Percentiles rank a stretch among this genome's conserved stretches.
These are phyloP conservation scores for Rhinopithecus roxellana DNA, from an alignment of 2,113 vertebrate species.

Conservation along the genomic window DNA sequence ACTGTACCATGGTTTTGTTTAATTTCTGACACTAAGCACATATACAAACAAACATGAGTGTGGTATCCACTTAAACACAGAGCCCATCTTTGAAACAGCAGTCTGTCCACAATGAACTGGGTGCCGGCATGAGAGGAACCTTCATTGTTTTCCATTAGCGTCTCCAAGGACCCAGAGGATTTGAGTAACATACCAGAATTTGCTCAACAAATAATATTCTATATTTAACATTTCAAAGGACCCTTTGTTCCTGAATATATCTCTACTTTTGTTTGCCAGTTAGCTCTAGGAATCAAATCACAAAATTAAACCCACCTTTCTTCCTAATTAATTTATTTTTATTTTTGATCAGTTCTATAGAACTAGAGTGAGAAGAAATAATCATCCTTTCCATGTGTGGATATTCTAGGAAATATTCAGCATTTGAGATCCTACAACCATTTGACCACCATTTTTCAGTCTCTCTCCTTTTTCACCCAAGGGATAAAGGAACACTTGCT, in stretches of 20 bases:
- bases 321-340: conserved; percentile 25
- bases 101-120: neutral
- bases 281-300: neutral
- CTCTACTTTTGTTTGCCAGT: neutral
- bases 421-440: conserved; percentile 46
- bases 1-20: conserved; percentile 24
- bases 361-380: neutral
- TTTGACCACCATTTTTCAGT: conserved; percentile 17
- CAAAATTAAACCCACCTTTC: neutral
- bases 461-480: conserved; percentile 50
- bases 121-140: neutral
- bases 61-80: neutral
- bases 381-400: neutral
- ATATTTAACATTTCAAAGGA: neutral
- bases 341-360: neutral
- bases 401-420: neutral
- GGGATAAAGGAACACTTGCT: conserved; percentile 18
- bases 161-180: neutral
- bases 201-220: neutral
- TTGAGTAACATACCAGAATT: neutral
- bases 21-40: neutral
- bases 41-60: neutral
- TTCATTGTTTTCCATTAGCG: neutral
- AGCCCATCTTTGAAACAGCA: neutral
- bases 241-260: neutral